Evolutionary conservation across 2,113 vertebrate species (phyloP).

Genomic region (Labrus mixtus): DNA sequence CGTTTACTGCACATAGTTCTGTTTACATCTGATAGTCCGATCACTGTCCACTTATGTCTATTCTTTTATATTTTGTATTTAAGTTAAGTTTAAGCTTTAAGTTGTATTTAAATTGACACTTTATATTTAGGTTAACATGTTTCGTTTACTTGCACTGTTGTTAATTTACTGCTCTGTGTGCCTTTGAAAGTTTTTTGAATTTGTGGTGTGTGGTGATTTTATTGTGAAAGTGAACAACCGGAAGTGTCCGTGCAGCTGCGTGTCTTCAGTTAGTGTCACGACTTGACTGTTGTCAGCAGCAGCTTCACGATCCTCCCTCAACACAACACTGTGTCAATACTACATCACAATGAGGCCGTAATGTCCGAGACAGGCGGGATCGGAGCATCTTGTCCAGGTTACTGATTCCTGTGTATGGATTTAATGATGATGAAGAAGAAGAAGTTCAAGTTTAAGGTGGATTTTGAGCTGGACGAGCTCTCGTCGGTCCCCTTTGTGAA

Average conservation of each 20-base stretch:
- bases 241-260: background rate
- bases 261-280: accelerated
- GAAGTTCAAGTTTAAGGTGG: slow-evolving; percentile 98
- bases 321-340: background rate
- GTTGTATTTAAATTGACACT: too few relatives aligned
- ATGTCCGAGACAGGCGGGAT: slow-evolving; percentile 40
- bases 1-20: too few relatives aligned
- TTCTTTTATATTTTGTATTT: too few relatives aligned
- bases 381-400: slow-evolving; percentile 12
- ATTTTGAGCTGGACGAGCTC: slow-evolving; percentile 95
- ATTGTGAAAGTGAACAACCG: slow-evolving; percentile 18
- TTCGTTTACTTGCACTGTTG: too few relatives aligned
- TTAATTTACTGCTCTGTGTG: too few relatives aligned
- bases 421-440: slow-evolving; percentile 98
- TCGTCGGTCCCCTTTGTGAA: slow-evolving; percentile 98
- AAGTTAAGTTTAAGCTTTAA: too few relatives aligned
- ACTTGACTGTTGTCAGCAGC: slow-evolving; percentile 27
- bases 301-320: slow-evolving; percentile 52
- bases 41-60: too few relatives aligned
- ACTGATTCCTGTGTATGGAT: slow-evolving; percentile 79
- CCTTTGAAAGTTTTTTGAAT: too few relatives aligned
- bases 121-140: too few relatives aligned
- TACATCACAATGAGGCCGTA: slow-evolving; percentile 58
- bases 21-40: too few relatives aligned
- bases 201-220: background rate